These are phyloP conservation scores for Amphiprion percula DNA, from an alignment of 2,113 vertebrate genomes.

Conservation along the genomic window DNA sequence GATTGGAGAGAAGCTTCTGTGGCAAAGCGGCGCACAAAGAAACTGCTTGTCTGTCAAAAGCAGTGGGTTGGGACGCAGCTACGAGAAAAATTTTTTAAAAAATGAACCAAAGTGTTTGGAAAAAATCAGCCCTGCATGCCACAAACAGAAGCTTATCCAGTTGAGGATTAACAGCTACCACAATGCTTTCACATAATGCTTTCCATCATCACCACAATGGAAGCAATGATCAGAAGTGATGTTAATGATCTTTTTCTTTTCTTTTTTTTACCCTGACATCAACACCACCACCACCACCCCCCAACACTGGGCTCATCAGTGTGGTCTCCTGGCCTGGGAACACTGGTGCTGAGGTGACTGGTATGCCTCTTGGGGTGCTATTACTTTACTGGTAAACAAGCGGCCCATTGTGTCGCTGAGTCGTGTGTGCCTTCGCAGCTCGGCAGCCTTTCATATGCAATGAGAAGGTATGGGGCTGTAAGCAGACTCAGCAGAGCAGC, in stretches of 20 bases:
- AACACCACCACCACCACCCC: slow-evolving; percentile 10
- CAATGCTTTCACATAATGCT: slow-evolving; percentile 45
- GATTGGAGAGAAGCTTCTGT: slow-evolving; percentile 63
- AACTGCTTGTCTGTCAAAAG: slow-evolving; percentile 49
- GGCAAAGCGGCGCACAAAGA: slow-evolving; percentile 69
- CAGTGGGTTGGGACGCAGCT: slow-evolving; percentile 10
- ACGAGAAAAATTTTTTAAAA: background rate
- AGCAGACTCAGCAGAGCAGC: slow-evolving; percentile 87
- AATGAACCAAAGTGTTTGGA: too few relatives aligned
- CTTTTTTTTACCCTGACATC: slow-evolving; percentile 49
- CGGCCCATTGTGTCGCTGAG: slow-evolving; percentile 81
- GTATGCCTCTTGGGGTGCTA: slow-evolving; percentile 83
- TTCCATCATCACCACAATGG: slow-evolving; percentile 49
- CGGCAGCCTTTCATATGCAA: slow-evolving; percentile 82
- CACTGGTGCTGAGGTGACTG: slow-evolving; percentile 81
- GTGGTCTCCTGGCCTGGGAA: slow-evolving; percentile 80
- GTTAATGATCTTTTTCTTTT: slow-evolving; percentile 57
- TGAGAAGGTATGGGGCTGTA: slow-evolving; percentile 76
- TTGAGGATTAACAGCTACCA: slow-evolving; percentile 57
- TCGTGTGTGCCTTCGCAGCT: slow-evolving; percentile 79
- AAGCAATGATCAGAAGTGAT: slow-evolving; percentile 56
- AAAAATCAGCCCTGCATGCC: slow-evolving; percentile 2
- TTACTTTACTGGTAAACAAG: slow-evolving; percentile 88
- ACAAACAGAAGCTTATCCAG: slow-evolving; percentile 58
- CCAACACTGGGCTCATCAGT: slow-evolving; percentile 49